phyloP scores from a whole-genome alignment of 2,113 vertebrate genomes.

The Spilogale gracilis region DNA sequence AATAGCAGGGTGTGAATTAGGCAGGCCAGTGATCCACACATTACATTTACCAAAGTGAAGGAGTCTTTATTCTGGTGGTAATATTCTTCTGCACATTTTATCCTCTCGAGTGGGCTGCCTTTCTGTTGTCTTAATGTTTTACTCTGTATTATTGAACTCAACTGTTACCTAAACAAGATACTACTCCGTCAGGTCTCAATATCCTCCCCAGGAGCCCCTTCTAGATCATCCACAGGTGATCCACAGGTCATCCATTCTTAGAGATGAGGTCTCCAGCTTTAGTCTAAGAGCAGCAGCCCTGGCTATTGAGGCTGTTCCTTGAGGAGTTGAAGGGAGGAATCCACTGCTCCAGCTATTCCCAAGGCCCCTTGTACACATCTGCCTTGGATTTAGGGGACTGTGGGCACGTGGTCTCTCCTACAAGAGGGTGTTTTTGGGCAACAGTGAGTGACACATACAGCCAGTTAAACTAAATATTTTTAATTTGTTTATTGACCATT shows the following conservation, averaged over 20 bases:
- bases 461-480: not conserved
- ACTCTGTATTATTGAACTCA: not conserved
- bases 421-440: not conserved
- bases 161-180: not conserved
- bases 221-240: not conserved
- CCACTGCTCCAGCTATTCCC: not conserved
- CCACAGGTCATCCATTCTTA: not conserved
- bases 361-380: not conserved
- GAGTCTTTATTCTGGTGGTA: not conserved
- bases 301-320: not conserved
- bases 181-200: not conserved
- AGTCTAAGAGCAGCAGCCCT: not conserved
- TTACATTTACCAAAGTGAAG: not conserved
- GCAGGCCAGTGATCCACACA: not conserved
- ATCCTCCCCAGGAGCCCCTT: not conserved
- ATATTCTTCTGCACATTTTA: not conserved
- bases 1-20: not conserved
- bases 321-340: not conserved
- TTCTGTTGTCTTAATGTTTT: constrained; percentile 11
- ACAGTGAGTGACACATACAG: not conserved
- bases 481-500: not conserved
- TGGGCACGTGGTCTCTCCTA: not conserved
- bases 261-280: not conserved
- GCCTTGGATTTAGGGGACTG: not conserved
- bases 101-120: not conserved